phyloP scores from a whole-genome alignment of 1,140 invertebrate genomes.

The Pseudomyrmex concolor region DNA sequence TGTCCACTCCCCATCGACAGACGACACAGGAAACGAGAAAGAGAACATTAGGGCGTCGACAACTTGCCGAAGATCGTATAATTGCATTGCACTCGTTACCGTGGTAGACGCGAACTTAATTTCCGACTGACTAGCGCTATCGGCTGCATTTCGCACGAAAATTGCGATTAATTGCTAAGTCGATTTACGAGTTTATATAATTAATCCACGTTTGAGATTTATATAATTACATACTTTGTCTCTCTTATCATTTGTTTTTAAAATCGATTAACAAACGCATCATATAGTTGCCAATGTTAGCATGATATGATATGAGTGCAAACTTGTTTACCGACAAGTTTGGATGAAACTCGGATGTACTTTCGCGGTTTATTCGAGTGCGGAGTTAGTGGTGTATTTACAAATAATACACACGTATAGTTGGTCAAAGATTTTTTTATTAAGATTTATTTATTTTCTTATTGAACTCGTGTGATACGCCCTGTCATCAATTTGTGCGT shows the following conservation, averaged over 20 bases:
- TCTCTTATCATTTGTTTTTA: neutral
- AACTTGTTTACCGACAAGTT: slow-evolving; percentile 58
- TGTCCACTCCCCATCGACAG: slow-evolving; percentile 43
- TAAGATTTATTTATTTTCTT: neutral
- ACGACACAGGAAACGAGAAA: slow-evolving; percentile 65
- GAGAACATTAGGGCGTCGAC: slow-evolving; percentile 19
- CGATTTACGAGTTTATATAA: neutral
- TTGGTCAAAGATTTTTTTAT: neutral
- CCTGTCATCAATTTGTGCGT: too few species aligned
- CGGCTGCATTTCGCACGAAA: neutral
- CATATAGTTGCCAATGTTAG: slow-evolving; percentile 19
- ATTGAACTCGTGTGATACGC: neutral
- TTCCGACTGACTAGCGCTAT: slow-evolving; percentile 50
- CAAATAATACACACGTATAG: too few species aligned
- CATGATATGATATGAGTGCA: slow-evolving; percentile 41
- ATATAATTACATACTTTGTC: too few species aligned
- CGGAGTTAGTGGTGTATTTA: slow-evolving; percentile 12
- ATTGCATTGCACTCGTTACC: slow-evolving; percentile 62
- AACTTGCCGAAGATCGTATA: slow-evolving; percentile 60
- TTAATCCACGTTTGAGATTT: neutral
- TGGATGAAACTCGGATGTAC: neutral
- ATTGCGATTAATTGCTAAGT: neutral
- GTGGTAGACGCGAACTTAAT: slow-evolving; percentile 61
- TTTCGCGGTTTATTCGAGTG: slow-evolving; percentile 9
- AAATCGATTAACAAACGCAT: neutral